Base-by-base conservation (phyloP, 2,888 invertebrate species). In the Acanthococcus lagerstroemiae region DNA sequence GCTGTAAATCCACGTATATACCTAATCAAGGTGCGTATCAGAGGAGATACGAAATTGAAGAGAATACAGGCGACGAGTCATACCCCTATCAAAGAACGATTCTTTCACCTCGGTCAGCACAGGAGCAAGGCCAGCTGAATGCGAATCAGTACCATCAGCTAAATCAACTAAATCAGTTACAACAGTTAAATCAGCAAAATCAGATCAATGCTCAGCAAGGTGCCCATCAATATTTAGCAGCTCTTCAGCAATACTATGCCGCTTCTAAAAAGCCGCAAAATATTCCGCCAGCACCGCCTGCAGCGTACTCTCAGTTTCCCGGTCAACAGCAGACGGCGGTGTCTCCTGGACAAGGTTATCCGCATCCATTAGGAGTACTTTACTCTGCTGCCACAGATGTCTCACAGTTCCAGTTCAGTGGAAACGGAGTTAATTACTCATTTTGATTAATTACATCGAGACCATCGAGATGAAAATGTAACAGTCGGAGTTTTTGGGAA, bases 341-440 rank as follows among this genome's bases (percentile, higher is more conserved):
- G 12, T 37, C 37, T 15, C 37, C 37, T 1, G 12, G n/a, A 37
- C 12, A 9, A 15, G 37, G 37, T 37, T 37, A 37, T 37, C 37
- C 1, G n/a, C 37, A 37, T 37, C 55, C 60, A 17, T 54, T 69
- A 66, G 69, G 69, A n/a, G 68, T 68, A 1, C 52, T 66, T 7
- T 69, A 68, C 50, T 69, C 69, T 0, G 67, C 69, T 19, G 69
- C 68, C 37, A 60, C 67, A 4, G 69, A 68, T 27, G 68, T 68
- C 15, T 69, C 69, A 7, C 68, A 65, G 27, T 68, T 68, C 19
- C 68, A 67, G 27, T 69, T 68, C 27, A 68, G 67, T 27, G 66
- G 69, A 17, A 68, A 68, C 50, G 69, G 69, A 5, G 61, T 68
- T 0, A 69, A 58, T 63, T 69, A 69, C 65, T 67, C 69, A 55